Evolutionary conservation across 2,113 vertebrate genomes (phyloP), one percentile per base, ranked within the genome.

Genomic region (Menidia beryllina): DNA sequence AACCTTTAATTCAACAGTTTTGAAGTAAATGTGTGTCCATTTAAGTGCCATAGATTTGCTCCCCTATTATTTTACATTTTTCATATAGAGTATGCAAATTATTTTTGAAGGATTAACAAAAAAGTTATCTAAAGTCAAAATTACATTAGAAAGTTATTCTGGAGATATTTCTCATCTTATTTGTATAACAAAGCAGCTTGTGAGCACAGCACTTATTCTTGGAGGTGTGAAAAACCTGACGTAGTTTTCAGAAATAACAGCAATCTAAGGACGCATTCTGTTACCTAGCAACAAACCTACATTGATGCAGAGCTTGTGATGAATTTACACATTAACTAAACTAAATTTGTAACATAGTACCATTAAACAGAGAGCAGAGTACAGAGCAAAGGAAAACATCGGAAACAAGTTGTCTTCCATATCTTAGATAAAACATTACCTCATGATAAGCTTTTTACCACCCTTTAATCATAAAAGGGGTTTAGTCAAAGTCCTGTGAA

Each of bases 191-290:
- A 84, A 75, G 81, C 79, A 77, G 75, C 75, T 77, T 71, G 72
- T 64, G 69, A 70, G 70, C 52, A 52, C 66, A 58, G 63, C 50
- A 53, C 79, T 90, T 92, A 89, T 89, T 90, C 72, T 85, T 81
- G 36, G 86, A 93, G 79, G 91, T 93, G 92, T 89, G 91, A 93
- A 88, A 80, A 83, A 77, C 71, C 63, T 91, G 90, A 92, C 81
- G 90, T 84, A 60, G 77, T 88, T 89, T 87, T 92, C 90, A 90
- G 86, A 92, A 93, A 93, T 93, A 92, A 93, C 90, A 82, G 77
- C 72, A 39, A 80, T 76, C 79, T 75, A 69, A 70, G 82, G 69
- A 88, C 86, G 78, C 49, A 47, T 84, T 86, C 88, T 73, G 92
- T 93, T 92, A 76, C 92, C 89, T 87, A 92, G 92, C 92, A 93